A percentile compares a stretch with the other conserved stretches of the same genome.
phyloP scores from a whole-genome alignment of 2,113 vertebrate genomes.

The Clarias gariepinus region DNA sequence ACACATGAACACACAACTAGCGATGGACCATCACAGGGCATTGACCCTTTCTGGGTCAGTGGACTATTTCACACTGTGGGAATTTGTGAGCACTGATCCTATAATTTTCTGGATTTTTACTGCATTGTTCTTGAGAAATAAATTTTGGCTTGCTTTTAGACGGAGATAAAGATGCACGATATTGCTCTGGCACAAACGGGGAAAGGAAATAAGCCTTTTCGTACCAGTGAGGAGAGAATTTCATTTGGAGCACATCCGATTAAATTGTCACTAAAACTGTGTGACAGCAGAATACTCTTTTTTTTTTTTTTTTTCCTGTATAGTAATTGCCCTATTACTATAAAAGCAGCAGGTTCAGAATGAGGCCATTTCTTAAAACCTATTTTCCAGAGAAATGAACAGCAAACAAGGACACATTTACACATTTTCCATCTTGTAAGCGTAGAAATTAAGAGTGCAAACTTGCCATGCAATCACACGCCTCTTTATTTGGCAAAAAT shows the following conservation, averaged over 20 bases:
- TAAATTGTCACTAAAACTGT: no score
- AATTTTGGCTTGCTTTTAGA: background rate
- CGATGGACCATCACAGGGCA: background rate
- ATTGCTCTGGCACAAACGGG: background rate
- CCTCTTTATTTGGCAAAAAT: background rate
- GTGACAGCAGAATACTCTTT: no score
- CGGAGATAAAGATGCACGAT: background rate
- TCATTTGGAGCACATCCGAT: background rate
- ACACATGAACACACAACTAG: background rate
- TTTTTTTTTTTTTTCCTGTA: background rate
- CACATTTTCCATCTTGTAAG: background rate
- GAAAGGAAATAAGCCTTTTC: background rate
- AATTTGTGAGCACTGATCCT: no score
- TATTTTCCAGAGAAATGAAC: background rate
- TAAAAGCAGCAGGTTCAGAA: constrained; percentile 39
- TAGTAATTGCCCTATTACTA: background rate
- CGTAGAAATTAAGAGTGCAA: constrained; percentile 15
- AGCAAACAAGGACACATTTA: constrained; percentile 10
- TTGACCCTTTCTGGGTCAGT: background rate
- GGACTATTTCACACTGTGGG: background rate
- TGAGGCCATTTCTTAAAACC: constrained; percentile 10
- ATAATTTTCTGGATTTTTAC: background rate
- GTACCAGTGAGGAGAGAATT: background rate
- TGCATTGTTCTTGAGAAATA: background rate
- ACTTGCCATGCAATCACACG: background rate